Evolutionary conservation across 2,113 vertebrate species (phyloP).

Genomic region (Notothenia coriiceps): DNA sequence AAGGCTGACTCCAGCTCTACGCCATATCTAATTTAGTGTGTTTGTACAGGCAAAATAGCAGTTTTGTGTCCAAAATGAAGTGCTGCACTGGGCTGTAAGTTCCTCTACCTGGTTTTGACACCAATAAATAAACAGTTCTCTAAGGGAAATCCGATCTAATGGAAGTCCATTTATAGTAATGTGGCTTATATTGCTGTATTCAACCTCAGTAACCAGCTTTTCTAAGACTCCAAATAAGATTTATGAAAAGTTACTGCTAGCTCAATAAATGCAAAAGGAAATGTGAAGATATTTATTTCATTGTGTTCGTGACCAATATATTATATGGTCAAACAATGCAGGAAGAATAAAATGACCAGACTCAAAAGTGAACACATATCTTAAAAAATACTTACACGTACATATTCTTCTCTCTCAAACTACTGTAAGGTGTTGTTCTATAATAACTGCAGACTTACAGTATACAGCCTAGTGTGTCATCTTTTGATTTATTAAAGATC

Average conservation of each 20-base stretch:
- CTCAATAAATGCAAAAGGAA: background rate
- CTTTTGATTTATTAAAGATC: background rate
- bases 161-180: background rate
- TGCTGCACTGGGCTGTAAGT: background rate
- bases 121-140: background rate
- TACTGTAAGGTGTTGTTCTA: background rate
- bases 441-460: background rate
- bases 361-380: background rate
- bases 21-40: slow-evolving; percentile 7
- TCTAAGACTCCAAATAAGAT: background rate
- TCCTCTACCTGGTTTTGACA: background rate
- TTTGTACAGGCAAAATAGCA: background rate
- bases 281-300: slow-evolving; percentile 66
- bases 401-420: background rate
- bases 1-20: slow-evolving; percentile 29
- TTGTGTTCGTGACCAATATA: slow-evolving; percentile 84
- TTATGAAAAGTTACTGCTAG: background rate
- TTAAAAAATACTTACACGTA: background rate
- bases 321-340: background rate
- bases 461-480: background rate
- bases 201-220: background rate
- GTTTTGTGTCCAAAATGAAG: background rate
- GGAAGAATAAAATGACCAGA: background rate
- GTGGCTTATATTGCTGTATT: background rate
- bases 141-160: no score